Evolutionary conservation across 2,113 vertebrate genomes (phyloP).

Genomic region (Tetrax tetrax): DNA sequence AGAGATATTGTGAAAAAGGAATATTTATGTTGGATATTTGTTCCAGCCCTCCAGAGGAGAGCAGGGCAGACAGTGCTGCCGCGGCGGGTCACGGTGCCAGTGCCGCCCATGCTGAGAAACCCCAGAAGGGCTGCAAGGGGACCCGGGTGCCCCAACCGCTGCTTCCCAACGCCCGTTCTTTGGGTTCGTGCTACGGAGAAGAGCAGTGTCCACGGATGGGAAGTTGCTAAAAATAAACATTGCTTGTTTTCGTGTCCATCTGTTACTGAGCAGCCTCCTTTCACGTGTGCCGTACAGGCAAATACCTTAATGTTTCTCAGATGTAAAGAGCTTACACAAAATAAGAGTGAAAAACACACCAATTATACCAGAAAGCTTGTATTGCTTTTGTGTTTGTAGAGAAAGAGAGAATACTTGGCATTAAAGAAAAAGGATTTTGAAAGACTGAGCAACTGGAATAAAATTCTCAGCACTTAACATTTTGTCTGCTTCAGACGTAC

Average conservation of each 20-base stretch:
- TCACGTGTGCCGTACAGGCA: accelerated
- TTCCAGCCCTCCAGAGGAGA: not conserved
- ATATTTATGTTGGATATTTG: accelerated
- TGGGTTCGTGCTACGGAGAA: not conserved
- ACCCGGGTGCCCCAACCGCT: accelerated
- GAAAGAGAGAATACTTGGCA: too few species aligned
- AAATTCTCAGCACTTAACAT: not conserved
- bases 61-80: not conserved
- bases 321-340: not conserved
- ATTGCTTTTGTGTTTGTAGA: not conserved
- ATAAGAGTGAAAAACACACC: not conserved
- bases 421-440: not conserved
- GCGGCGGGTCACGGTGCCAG: too few species aligned
- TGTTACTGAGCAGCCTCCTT: not conserved
- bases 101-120: not conserved
- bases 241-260: not conserved
- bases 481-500: not conserved
- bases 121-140: not conserved
- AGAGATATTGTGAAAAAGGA: accelerated
- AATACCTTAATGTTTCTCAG: not conserved
- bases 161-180: not conserved
- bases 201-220: accelerated
- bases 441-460: not conserved
- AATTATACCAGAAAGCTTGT: not conserved
- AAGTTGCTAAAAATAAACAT: accelerated